Conservation (phyloP, 2,797 vertebrate species). For the Micromesistius poutassou region DNA sequence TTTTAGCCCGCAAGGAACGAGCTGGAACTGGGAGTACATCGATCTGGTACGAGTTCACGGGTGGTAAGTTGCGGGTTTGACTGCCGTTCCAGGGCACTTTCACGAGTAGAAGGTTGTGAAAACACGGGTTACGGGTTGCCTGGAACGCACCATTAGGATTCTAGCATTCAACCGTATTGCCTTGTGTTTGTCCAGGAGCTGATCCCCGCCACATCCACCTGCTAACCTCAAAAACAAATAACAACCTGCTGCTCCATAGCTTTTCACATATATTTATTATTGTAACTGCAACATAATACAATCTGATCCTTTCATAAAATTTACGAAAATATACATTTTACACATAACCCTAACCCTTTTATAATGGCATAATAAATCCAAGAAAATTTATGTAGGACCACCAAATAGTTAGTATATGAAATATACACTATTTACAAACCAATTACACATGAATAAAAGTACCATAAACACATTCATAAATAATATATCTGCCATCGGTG, state of each 20-base stretch:
- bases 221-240: slow-evolving; percentile 44
- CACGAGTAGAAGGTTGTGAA: too few species aligned
- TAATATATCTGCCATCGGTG: slow-evolving; percentile 62
- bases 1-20: too few species aligned
- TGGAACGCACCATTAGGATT: too few species aligned
- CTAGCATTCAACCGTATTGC: slow-evolving; percentile 4
- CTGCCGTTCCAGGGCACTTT: too few species aligned
- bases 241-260: background rate
- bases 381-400: slow-evolving; percentile 44
- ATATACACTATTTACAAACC: slow-evolving; percentile 66
- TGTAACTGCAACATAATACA: background rate
- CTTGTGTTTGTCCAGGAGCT: slow-evolving; percentile 57
- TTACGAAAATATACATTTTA: background rate
- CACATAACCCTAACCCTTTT: too few species aligned
- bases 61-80: too few species aligned
- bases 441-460: slow-evolving; percentile 24
- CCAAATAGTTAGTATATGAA: slow-evolving; percentile 51
- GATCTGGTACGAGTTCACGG: too few species aligned
- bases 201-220: slow-evolving; percentile 29
- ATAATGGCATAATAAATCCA: slow-evolving; percentile 12
- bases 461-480: slow-evolving; percentile 65
- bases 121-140: too few species aligned
- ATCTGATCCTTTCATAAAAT: slow-evolving; percentile 3
- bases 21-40: too few species aligned
- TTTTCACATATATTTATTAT: slow-evolving; percentile 1